A percentile compares a stretch with the other conserved stretches of the same genome.
phyloP scores from a whole-genome alignment of 2,113 vertebrate genomes.

The Callaeas wilsoni region DNA sequence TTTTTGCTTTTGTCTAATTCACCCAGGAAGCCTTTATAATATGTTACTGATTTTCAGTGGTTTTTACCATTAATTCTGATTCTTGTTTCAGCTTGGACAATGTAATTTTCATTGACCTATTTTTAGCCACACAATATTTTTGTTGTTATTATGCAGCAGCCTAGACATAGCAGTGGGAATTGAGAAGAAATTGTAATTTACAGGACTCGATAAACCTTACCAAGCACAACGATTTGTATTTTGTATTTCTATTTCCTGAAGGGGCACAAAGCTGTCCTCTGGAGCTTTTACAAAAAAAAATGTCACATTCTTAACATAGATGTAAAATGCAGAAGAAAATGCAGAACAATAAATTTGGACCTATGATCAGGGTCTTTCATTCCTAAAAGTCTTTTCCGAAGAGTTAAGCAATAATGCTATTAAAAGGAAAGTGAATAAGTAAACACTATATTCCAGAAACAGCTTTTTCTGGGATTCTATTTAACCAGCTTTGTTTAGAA shows the following conservation, averaged over 20 bases:
- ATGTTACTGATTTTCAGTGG: not conserved
- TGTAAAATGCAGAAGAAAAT: not conserved
- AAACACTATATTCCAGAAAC: not conserved
- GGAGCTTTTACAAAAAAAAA: not conserved
- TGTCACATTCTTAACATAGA: not conserved
- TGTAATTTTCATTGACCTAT: not conserved
- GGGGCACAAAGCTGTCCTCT: not conserved
- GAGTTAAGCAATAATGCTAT: not conserved
- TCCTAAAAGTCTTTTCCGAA: not conserved
- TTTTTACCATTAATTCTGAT: not conserved
- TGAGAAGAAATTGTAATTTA: not conserved
- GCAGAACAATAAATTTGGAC: not conserved
- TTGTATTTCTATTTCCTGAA: not conserved
- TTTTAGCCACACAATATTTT: not conserved
- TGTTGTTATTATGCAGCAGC: not conserved
- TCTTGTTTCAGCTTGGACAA: not conserved
- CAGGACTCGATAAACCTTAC: not conserved
- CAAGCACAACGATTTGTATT: not conserved
- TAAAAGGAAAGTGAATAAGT: not conserved
- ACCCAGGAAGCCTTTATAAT: not conserved
- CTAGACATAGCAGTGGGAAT: not conserved
- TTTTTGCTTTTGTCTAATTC: not conserved
- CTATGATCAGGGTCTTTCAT: not conserved
- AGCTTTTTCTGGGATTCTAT: not conserved
- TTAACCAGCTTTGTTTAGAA: constrained; percentile 2